Conservation (phyloP, 1,140 invertebrate species). For the Chionoecetes opilio region DNA sequence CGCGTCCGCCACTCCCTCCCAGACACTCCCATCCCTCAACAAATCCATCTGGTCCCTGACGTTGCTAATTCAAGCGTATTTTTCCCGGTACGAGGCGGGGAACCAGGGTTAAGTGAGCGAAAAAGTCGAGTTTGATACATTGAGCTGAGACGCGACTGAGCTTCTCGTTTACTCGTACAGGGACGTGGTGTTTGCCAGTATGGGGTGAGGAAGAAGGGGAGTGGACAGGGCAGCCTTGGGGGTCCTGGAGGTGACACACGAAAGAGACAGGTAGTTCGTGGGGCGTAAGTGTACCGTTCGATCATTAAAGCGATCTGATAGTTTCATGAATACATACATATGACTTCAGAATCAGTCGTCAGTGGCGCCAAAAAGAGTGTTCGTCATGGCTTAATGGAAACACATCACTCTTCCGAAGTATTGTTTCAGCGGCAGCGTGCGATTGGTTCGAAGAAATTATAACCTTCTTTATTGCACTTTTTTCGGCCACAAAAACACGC, state of each 20-base stretch:
- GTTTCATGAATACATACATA: neutral
- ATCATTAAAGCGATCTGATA: neutral
- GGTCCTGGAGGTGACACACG: neutral
- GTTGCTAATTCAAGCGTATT: constrained; percentile 61
- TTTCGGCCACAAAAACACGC: neutral
- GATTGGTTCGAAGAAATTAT: constrained; percentile 20
- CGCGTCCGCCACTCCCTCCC: neutral
- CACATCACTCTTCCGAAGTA: neutral
- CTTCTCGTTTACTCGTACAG: neutral
- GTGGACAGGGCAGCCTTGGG: neutral
- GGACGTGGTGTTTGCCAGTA: neutral
- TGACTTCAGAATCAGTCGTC: neutral
- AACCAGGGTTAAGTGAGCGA: constrained; percentile 49
- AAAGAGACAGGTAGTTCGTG: neutral
- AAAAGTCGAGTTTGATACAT: constrained; percentile 55
- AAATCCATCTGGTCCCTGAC: constrained; percentile 63
- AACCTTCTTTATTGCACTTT: neutral
- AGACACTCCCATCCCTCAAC: constrained; percentile 44
- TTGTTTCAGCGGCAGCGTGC: neutral
- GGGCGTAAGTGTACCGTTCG: neutral
- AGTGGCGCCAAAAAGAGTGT: neutral
- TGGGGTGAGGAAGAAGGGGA: neutral
- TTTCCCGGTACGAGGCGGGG: neutral
- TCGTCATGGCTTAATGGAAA: neutral
- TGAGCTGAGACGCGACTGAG: neutral